Evolutionary conservation across 1,140 invertebrate species (phyloP).

Genomic region (Caerostris darwini): DNA sequence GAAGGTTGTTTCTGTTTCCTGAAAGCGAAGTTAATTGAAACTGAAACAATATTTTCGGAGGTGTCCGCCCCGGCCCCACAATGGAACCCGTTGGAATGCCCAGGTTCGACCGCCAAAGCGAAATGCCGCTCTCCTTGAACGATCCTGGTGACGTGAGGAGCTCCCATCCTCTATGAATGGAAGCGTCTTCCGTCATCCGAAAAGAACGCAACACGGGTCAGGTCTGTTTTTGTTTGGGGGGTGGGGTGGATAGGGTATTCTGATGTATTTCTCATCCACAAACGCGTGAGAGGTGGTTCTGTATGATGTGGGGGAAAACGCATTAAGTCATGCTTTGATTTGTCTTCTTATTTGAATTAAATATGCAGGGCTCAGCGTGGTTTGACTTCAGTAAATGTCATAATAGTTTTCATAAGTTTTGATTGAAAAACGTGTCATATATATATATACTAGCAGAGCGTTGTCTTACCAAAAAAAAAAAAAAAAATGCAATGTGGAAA

Average conservation of each 20-base stretch:
- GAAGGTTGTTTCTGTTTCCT: background rate
- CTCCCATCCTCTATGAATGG: constrained; percentile 5
- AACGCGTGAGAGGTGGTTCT: background rate
- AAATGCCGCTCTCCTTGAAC: constrained; percentile 42
- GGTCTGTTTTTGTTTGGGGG: background rate
- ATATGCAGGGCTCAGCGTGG: too few relatives aligned
- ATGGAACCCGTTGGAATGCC: background rate
- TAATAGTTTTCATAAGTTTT: too few relatives aligned
- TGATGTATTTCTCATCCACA: background rate
- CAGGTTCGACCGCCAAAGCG: background rate
- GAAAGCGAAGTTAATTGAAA: constrained; percentile 5
- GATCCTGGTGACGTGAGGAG: background rate
- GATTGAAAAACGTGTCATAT: too few relatives aligned
- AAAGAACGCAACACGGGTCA: background rate
- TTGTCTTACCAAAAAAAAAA: too few relatives aligned
- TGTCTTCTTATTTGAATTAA: too few relatives aligned
- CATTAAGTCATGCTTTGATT: too few relatives aligned
- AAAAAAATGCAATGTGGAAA: too few relatives aligned
- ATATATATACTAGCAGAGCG: too few relatives aligned
- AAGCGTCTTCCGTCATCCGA: constrained; percentile 43
- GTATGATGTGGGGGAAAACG: too few relatives aligned
- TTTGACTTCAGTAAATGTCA: too few relatives aligned
- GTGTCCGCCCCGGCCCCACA: background rate
- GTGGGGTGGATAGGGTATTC: too few relatives aligned
- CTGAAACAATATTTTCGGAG: background rate